These are phyloP conservation scores for Morus bassanus DNA, from an alignment of 2,797 vertebrate species.

Conservation along the genomic window DNA sequence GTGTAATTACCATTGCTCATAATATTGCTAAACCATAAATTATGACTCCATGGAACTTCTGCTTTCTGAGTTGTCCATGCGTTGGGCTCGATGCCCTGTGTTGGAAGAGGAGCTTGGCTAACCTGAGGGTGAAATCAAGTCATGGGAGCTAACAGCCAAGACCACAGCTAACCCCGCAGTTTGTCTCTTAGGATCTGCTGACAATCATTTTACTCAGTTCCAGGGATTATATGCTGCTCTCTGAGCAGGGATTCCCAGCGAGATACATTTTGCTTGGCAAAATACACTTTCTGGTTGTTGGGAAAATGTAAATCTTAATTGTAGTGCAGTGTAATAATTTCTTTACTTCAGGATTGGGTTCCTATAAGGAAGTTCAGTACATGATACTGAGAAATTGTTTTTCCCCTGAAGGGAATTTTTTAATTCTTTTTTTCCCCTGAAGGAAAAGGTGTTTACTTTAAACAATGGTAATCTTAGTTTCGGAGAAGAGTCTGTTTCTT, in stretches of 20 bases:
- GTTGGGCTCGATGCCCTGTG: rapidly evolving
- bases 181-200: neutral
- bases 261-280: neutral
- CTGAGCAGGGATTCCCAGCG: neutral
- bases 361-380: neutral
- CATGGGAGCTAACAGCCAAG: neutral
- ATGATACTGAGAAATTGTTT: neutral
- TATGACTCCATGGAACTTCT: neutral
- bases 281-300: neutral
- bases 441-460: neutral
- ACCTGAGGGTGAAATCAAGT: rapidly evolving
- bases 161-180: neutral
- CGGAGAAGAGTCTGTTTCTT: neutral
- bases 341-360: neutral
- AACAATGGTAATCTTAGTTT: neutral
- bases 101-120: neutral
- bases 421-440: neutral
- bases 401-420: neutral
- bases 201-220: neutral
- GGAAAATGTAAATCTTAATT: neutral
- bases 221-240: neutral
- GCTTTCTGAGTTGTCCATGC: neutral
- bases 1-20: neutral
- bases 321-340: neutral
- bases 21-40: neutral